phyloP scores from a whole-genome alignment of 2,888 invertebrate genomes.

The Carabus problematicus region DNA sequence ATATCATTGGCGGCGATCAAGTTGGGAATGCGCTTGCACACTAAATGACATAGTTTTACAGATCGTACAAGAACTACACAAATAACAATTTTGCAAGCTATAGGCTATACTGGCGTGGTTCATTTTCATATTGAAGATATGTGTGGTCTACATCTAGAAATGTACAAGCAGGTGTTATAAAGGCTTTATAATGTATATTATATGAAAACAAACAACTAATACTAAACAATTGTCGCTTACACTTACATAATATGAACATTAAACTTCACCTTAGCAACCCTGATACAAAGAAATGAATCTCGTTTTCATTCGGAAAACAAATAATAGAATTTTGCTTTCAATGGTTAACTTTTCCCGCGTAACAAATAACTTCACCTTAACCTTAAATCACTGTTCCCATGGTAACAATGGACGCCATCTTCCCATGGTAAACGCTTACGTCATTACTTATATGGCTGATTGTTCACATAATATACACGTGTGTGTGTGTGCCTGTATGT shows the following conservation, averaged over 20 bases:
- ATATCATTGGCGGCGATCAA: too few relatives aligned
- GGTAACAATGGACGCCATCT: conserved; percentile 33
- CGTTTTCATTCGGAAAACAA: conserved; percentile 18
- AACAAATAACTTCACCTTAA: conserved; percentile 41
- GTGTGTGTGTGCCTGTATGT: conserved; percentile 1
- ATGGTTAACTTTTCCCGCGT: conserved; percentile 32
- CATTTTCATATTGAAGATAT: too few relatives aligned
- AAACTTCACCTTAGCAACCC: conserved; percentile 33
- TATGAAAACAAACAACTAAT: too few relatives aligned
- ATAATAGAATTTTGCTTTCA: conserved; percentile 34
- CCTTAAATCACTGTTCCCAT: conserved; percentile 40
- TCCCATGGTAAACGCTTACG: conserved; percentile 34
- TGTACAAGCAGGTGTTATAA: too few relatives aligned
- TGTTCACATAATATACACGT: conserved; percentile 34
- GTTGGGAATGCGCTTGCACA: too few relatives aligned
- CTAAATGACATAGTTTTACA: too few relatives aligned
- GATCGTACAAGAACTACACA: too few relatives aligned
- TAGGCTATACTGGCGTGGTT: too few relatives aligned
- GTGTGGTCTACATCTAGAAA: too few relatives aligned
- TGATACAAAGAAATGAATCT: conserved; percentile 26
- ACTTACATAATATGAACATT: conserved; percentile 2
- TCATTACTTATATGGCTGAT: conserved; percentile 39
- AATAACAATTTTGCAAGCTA: too few relatives aligned
- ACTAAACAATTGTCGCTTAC: conserved; percentile 2
- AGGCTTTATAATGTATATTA: too few relatives aligned